Base-by-base conservation (phyloP, 2,888 invertebrate species). In the Rugalucina vietnamica region DNA sequence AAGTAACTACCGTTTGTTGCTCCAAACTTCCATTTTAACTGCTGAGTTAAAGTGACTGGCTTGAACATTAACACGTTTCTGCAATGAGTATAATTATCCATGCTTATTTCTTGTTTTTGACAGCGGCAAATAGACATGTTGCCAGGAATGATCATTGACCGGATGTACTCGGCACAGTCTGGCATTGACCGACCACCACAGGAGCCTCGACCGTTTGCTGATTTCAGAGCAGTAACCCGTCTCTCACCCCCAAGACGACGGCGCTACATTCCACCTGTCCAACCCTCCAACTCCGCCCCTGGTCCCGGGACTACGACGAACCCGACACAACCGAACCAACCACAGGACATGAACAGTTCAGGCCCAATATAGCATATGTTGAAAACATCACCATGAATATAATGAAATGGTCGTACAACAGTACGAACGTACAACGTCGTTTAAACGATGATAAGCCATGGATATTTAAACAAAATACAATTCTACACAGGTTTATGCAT, bases 71-170 rank as follows among this genome's bases (percentile, higher is more conserved):
- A n/a, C n/a, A n/a, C n/a, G n/a, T n/a, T 14, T 78, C 0, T 18
- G 18, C 2, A 10, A 29, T 60, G 10, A 1, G 34, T 77, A 0
- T 21, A 12, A 29, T 24, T 71, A 32, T 76, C 49, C 24, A 49
- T 1, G 54, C 69, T 50, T 36, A 32, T 43, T 8, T 34, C 18
- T 50, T n/a, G 73, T 24, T 34, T 71, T 0, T 87, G 80, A 5
- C 85, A 92, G 92, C 72, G 85, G 12, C 90, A 91, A 60, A 86
- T 92, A 74, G 91, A 92, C 57, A 89, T 89, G 76, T 81, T 92
- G n/a, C 92, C 92, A 8, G 90, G 88, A 50, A 39, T 92, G 73
- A 91, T 92, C 18, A 90, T 91, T 0, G 88, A 89, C 37, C 80
- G 86, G 65, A 77, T 90, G 43, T 71, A 87, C 0, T 77, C 86